Evolutionary conservation across 1,140 invertebrate genomes (phyloP).

Genomic region (Rhyacophila brunnea): DNA sequence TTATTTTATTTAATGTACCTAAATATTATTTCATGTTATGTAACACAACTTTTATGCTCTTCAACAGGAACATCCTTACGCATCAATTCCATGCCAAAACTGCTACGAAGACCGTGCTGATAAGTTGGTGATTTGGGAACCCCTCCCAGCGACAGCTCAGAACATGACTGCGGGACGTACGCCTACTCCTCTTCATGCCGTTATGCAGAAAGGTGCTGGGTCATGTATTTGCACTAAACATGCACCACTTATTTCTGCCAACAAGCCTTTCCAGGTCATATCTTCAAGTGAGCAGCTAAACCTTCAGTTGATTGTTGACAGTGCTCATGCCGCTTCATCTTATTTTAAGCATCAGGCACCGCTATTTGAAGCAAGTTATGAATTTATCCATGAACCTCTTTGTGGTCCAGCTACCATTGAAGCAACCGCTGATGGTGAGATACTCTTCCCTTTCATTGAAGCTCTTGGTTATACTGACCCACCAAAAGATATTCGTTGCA

Average conservation of each 20-base stretch:
- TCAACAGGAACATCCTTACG: conserved; percentile 68
- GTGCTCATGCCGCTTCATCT: conserved; percentile 74
- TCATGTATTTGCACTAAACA: conserved; percentile 68
- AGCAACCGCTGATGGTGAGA: conserved; percentile 76
- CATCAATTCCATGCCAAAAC: conserved; percentile 74
- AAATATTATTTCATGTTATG: too few species aligned
- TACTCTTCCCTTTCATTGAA: conserved; percentile 81
- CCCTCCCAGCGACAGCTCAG: conserved; percentile 50
- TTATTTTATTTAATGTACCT: background rate
- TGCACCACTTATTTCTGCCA: conserved; percentile 52
- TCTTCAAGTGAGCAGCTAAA: conserved; percentile 76
- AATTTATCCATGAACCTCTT: conserved; percentile 83
- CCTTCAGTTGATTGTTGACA: conserved; percentile 77
- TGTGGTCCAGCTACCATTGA: conserved; percentile 79
- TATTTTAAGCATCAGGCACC: conserved; percentile 83
- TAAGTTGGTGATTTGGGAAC: conserved; percentile 75
- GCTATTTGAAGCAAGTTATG: conserved; percentile 80
- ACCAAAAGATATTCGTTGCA: conserved; percentile 76
- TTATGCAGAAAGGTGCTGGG: conserved; percentile 52
- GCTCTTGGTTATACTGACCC: conserved; percentile 74
- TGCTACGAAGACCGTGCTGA: conserved; percentile 83
- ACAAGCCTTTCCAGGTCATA: conserved; percentile 63
- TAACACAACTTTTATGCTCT: background rate
- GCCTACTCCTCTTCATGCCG: conserved; percentile 57
- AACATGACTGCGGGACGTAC: conserved; percentile 40